Base-by-base conservation (phyloP, 2,888 invertebrate species). In the Rotaria magnacalcarata region DNA sequence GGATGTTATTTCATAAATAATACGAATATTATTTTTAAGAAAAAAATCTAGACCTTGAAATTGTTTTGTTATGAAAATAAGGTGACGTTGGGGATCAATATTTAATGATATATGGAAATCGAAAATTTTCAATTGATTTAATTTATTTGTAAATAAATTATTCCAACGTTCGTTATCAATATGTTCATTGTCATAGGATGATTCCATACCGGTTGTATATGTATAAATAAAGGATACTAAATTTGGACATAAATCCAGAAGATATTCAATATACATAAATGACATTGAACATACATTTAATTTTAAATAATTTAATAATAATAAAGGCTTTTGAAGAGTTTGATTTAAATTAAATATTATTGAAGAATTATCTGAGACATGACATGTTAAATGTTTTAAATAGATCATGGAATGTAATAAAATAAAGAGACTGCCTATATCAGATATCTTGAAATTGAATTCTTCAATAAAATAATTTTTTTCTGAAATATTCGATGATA, bases 1-100 rank as follows among this genome's bases (percentile, higher is more conserved):
- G 27, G 67, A n/a, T 27, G 67, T 67, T 27, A 67, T 67, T 67
- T 67, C 67, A 34, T 67, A 67, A 14, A 67, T 67, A 67, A 67
- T 34, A 34, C 34, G 27, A n/a, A 67, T 67, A 67, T 67, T 27
- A 67, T 67, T 67, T 7, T 8, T 11, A 27, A 27, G 34, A 67
- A 67, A 67, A 67, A 67, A 67, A 14, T 14, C 16, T 27, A 67
- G 16, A 34, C 34, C 67, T 67, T 67, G 67, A 34, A 67, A 67
- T 14, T 27, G 34, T 67, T 34, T 67, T 34, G 67, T 34, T 34
- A 67, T 16, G 11, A 67, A 67, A 27, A 67, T 67, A 3, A 67
- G 27, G 34, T 67, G 34, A 67, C 67, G 67, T 67, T 67, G 27
- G 5, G 27, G 11, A 34, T 67, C 34, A 5, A 67, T 34, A 67